Conservation (phyloP, 1,140 invertebrate genomes). For the Lerema accius region DNA sequence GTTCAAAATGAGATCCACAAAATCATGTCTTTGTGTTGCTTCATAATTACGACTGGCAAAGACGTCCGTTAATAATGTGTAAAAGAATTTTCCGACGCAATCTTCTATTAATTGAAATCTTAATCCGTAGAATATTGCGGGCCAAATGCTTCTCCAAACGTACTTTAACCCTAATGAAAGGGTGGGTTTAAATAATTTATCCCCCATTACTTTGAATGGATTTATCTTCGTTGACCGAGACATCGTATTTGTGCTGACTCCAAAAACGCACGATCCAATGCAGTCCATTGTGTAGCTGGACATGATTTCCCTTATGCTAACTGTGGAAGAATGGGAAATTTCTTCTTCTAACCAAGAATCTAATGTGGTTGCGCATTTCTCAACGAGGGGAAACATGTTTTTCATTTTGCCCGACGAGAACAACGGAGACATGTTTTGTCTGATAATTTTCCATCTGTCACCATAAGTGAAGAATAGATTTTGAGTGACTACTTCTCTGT, state of each 20-base stretch:
- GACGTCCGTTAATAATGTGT: slow-evolving; percentile 23
- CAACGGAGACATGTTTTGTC: slow-evolving; percentile 83
- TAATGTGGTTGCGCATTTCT: slow-evolving; percentile 64
- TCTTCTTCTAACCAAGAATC: slow-evolving; percentile 49
- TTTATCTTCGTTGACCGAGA: slow-evolving; percentile 52
- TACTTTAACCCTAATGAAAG: not conserved
- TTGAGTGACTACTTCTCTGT: slow-evolving; percentile 54
- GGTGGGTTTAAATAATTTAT: slow-evolving; percentile 40
- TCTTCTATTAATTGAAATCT: slow-evolving; percentile 23
- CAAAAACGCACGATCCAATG: slow-evolving; percentile 83
- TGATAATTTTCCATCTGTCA: slow-evolving; percentile 82
- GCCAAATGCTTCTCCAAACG: slow-evolving; percentile 28
- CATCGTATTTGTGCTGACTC: slow-evolving; percentile 82
- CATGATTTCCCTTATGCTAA: slow-evolving; percentile 73
- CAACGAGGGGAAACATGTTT: slow-evolving; percentile 81
- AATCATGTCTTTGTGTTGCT: slow-evolving; percentile 35
- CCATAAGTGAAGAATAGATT: slow-evolving; percentile 69
- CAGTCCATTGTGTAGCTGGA: slow-evolving; percentile 83
- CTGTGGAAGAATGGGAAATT: slow-evolving; percentile 35
- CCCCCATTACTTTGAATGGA: slow-evolving; percentile 78
- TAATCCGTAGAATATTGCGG: slow-evolving; percentile 35
- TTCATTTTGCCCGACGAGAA: slow-evolving; percentile 85
- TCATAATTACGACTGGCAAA: slow-evolving; percentile 24
- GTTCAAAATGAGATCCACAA: slow-evolving; percentile 38
- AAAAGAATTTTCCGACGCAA: slow-evolving; percentile 20